Evolutionary conservation across 1,140 invertebrate species (phyloP).

Genomic region (Heliconius himera): DNA sequence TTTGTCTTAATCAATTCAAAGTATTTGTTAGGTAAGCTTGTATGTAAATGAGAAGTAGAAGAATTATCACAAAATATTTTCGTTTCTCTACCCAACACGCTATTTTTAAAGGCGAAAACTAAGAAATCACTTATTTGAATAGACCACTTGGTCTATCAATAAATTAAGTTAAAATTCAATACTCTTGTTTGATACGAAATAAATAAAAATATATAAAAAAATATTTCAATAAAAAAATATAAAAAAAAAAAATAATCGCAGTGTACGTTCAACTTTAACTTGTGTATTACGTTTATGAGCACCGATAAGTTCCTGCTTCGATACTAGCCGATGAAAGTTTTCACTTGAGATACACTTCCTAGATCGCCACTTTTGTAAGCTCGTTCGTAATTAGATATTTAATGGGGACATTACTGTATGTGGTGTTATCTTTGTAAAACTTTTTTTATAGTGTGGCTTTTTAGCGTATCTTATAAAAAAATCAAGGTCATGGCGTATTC

Average conservation of each 20-base stretch:
- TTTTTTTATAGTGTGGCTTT: background rate
- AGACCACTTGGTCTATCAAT: too few relatives aligned
- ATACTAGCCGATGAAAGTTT: slow-evolving; percentile 35
- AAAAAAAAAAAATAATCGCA: background rate
- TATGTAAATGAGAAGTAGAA: too few relatives aligned
- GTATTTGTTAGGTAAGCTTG: too few relatives aligned
- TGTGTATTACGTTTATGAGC: slow-evolving; percentile 22
- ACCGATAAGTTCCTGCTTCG: slow-evolving; percentile 32
- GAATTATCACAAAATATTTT: too few relatives aligned
- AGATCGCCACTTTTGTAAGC: slow-evolving; percentile 23
- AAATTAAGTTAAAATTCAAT: too few relatives aligned
- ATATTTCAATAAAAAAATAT: background rate
- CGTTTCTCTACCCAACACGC: too few relatives aligned
- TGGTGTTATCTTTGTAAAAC: background rate
- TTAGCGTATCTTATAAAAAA: too few relatives aligned
- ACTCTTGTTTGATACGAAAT: too few relatives aligned
- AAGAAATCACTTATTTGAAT: too few relatives aligned
- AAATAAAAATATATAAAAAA: too few relatives aligned
- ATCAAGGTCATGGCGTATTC: too few relatives aligned
- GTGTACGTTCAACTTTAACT: slow-evolving; percentile 23
- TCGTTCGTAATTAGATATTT: slow-evolving; percentile 1
- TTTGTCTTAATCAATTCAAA: too few relatives aligned
- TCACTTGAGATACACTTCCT: slow-evolving; percentile 32
- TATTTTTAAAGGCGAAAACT: background rate
- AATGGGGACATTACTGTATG: slow-evolving; percentile 6